Base-by-base conservation (phyloP, 2,113 vertebrate genomes). In the Pollachius pollachius region DNA sequence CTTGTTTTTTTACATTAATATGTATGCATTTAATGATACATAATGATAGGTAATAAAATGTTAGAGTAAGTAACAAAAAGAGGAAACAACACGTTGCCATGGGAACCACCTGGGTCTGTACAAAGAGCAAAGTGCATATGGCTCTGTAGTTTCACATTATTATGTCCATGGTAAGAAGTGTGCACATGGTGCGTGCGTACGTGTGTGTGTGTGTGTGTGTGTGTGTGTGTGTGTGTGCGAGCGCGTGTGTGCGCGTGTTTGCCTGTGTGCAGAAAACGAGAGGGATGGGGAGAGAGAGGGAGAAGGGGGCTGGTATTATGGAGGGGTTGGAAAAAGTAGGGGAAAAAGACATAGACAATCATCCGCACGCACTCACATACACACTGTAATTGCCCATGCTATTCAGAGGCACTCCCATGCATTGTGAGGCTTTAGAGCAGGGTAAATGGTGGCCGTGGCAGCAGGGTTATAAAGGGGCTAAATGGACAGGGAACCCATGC, bases 21-120 rank as follows among this genome's bases (percentile, higher is more conserved):
- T 94, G 92, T 92, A 94, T 96, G 93, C 93, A 92, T 95, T 97
- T 97, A 98, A 96, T 97, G 95, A 95, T 93, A 95, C 92, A 94
- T 97, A 97, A 97, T 97, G 94, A 95, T 92, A 92, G 93, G 94
- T 95, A 93, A 91, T 93, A 93, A 94, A 94, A 93, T 94, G 94
- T 94, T 94, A 89, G 91, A 89, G 90, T 94, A 94, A 96, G 91
- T 94, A 3, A 48, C 85, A 96, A 92, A 94, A 89, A 88, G 85
- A n/a, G 92, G 91, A 76, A 65, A 93, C 93, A 93, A 91, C 85
- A 80, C 87, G 93, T 98, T 94, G 87, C 95, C 94, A 93, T 85
- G 95, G 95, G 92, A 96, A 98, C 96, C 94, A 87, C 88, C 90
- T 91, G 91, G 87, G 90, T 91, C 93, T 89, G 82, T 77, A 90